These are phyloP conservation scores for Galleria mellonella DNA, from an alignment of 1,140 invertebrate genomes.

Conservation along the genomic window DNA sequence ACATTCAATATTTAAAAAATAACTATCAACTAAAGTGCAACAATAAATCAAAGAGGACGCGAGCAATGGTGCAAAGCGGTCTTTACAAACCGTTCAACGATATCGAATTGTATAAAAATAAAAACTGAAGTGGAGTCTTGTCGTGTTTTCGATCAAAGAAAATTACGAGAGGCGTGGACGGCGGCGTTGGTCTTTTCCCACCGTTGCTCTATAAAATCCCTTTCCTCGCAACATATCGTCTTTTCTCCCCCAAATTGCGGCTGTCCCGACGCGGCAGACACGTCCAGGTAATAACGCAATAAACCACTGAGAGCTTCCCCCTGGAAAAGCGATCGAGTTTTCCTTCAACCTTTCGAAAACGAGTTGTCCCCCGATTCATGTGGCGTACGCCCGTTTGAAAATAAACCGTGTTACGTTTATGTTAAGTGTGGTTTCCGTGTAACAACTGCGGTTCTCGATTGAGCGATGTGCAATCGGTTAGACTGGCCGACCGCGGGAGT, in stretches of 20 bases:
- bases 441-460: conserved; percentile 7
- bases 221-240: conserved; percentile 65
- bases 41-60: conserved; percentile 9
- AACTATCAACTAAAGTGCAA: background rate
- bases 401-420: conserved; percentile 41
- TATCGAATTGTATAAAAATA: conserved; percentile 60
- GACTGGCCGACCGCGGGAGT: conserved; percentile 46
- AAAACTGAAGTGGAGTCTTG: conserved; percentile 44
- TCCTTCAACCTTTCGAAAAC: conserved; percentile 63
- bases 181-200: conserved; percentile 39
- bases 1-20: no score
- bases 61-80: conserved; percentile 18
- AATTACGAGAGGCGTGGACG: conserved; percentile 45
- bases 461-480: conserved; percentile 44
- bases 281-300: conserved; percentile 74
- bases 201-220: conserved; percentile 58
- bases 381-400: conserved; percentile 26
- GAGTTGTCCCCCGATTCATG: conserved; percentile 45
- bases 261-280: conserved; percentile 59
- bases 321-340: conserved; percentile 71
- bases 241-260: conserved; percentile 66
- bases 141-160: conserved; percentile 64
- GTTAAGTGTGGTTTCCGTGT: conserved; percentile 33
- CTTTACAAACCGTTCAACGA: conserved; percentile 31
- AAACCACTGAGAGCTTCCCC: conserved; percentile 69